These are phyloP conservation scores for Odontomyia ornata DNA, from an alignment of 2,888 invertebrate genomes.

Conservation along the genomic window DNA sequence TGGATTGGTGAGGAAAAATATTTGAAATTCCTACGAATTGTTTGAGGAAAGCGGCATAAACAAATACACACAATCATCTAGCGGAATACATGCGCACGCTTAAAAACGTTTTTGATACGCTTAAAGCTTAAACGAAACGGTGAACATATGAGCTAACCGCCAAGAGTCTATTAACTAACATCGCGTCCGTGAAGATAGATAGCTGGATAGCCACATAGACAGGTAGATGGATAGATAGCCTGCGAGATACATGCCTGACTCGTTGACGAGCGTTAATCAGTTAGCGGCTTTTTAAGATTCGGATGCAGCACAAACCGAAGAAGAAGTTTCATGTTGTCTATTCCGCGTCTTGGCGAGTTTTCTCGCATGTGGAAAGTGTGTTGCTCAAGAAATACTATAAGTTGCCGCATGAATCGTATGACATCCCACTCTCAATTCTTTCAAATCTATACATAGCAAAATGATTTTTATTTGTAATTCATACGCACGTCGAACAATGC, in stretches of 20 bases:
- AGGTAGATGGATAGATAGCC: no score
- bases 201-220: no score
- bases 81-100: conserved; percentile 27
- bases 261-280: background rate
- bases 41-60: conserved; percentile 46
- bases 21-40: conserved; percentile 48
- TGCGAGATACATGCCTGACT: background rate
- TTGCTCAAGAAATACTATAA: conserved; percentile 6
- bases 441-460: background rate
- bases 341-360: conserved; percentile 3
- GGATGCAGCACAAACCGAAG: background rate
- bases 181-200: no score
- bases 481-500: conserved; percentile 10
- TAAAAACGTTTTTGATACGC: background rate
- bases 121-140: background rate
- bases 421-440: no score
- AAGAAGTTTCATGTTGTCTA: background rate
- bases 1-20: conserved; percentile 48
- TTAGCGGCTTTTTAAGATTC: conserved; percentile 16
- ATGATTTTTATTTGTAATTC: conserved; percentile 8
- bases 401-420: background rate
- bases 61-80: conserved; percentile 27
- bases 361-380: conserved; percentile 24
- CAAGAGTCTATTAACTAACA: no score
- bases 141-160: background rate